Conservation (phyloP, 2,888 invertebrate species). For the Cheilosia pagana region DNA sequence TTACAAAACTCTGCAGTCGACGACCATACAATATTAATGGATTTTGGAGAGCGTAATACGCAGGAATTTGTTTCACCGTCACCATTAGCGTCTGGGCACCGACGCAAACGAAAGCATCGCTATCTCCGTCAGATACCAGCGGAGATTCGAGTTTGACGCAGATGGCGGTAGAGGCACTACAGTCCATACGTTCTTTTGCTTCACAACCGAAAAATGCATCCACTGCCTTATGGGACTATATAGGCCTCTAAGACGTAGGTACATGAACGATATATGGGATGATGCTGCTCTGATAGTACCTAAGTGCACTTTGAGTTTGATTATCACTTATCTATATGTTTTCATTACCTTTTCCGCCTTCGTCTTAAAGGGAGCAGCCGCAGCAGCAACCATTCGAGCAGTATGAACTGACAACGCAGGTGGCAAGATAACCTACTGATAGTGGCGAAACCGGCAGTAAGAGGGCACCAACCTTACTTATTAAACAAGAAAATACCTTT, state of each 20-base stretch:
- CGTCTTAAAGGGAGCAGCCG: no score
- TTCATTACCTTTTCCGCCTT: no score
- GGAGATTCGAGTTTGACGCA: conserved; percentile 10
- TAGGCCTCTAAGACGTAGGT: no score
- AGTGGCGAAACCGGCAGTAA: neutral
- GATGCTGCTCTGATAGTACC: no score
- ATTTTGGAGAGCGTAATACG: conserved; percentile 19
- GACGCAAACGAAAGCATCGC: conserved; percentile 21
- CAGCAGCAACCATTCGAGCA: neutral
- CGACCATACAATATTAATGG: conserved; percentile 18
- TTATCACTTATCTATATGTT: no score
- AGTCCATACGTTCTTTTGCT: neutral
- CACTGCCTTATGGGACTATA: conserved; percentile 35
- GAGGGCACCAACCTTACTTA: neutral
- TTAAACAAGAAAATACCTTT: neutral
- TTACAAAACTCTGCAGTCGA: conserved; percentile 28
- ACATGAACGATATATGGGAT: no score
- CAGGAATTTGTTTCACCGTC: conserved; percentile 23
- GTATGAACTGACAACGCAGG: neutral
- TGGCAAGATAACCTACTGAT: neutral
- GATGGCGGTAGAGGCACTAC: conserved; percentile 34
- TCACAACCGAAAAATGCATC: conserved; percentile 16
- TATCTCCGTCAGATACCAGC: conserved; percentile 11
- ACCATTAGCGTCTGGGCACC: conserved; percentile 2
- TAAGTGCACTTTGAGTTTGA: no score